Evolutionary conservation across 1,140 invertebrate genomes (phyloP).

Genomic region (Drosophila equinoxialis): DNA sequence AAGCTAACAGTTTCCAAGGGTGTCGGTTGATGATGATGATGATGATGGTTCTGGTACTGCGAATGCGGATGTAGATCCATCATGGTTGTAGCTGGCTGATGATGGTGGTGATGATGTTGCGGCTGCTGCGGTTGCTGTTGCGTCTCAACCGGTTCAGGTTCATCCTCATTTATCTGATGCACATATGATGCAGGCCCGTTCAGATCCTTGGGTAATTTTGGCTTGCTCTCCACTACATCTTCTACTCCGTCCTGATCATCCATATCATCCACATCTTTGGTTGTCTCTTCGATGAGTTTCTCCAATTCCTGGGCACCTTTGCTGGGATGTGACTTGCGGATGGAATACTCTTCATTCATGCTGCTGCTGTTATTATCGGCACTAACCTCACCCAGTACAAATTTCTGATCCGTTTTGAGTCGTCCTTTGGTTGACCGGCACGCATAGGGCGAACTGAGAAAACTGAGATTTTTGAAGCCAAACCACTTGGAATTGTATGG

Average conservation of each 20-base stretch:
- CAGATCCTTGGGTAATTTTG: constrained; percentile 62
- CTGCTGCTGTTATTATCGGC: constrained; percentile 41
- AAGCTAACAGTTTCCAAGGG: constrained; percentile 65
- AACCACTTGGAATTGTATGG: constrained; percentile 82
- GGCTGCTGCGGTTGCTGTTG: constrained; percentile 52
- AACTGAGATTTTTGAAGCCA: constrained; percentile 77
- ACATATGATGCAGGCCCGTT: constrained; percentile 41
- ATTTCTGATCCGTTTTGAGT: constrained; percentile 70
- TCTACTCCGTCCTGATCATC: constrained; percentile 65
- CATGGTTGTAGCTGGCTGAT: constrained; percentile 46
- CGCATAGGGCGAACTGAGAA: constrained; percentile 77
- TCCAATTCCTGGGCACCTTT: constrained; percentile 72
- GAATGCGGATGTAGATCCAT: constrained; percentile 52
- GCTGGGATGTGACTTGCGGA: constrained; percentile 56
- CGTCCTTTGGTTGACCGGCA: constrained; percentile 72
- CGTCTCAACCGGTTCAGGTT: constrained; percentile 49
- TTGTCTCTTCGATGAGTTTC: constrained; percentile 81
- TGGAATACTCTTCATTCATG: constrained; percentile 71
- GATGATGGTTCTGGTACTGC: constrained; percentile 34
- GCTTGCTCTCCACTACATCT: constrained; percentile 51
- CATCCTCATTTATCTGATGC: constrained; percentile 50
- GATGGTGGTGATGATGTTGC: constrained; percentile 33
- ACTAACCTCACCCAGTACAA: constrained; percentile 60
- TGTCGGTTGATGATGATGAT: constrained; percentile 26
- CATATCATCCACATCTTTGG: constrained; percentile 81